phyloP scores from a whole-genome alignment of 2,888 invertebrate species.

The Phrixothrix hirtus region DNA sequence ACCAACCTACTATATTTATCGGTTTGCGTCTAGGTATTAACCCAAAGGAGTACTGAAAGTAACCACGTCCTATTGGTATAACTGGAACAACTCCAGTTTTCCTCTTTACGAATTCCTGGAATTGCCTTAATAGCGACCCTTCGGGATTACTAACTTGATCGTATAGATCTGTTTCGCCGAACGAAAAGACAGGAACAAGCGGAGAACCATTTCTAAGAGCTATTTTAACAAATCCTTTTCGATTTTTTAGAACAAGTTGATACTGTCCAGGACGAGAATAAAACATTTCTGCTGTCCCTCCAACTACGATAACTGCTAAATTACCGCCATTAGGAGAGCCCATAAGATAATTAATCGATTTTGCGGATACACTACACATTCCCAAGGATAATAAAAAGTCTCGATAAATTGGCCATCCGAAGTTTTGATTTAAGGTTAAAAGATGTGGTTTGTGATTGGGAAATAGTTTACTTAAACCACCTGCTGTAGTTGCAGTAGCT shows the following conservation, averaged over 20 bases:
- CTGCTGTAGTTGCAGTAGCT: conserved; percentile 75
- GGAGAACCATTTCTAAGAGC: conserved; percentile 64
- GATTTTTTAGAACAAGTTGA: conserved; percentile 70
- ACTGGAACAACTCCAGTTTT: conserved; percentile 75
- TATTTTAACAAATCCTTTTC: conserved; percentile 63
- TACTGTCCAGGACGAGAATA: conserved; percentile 79
- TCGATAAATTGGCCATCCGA: conserved; percentile 71
- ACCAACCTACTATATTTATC: conserved; percentile 84
- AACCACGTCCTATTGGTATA: conserved; percentile 78
- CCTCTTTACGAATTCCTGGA: conserved; percentile 72
- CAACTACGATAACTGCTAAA: conserved; percentile 77
- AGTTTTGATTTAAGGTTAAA: conserved; percentile 69
- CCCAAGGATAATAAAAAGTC: conserved; percentile 67
- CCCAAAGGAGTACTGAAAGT: conserved; percentile 91
- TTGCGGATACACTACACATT: conserved; percentile 62
- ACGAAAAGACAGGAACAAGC: conserved; percentile 86
- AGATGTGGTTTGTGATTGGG: conserved; percentile 57
- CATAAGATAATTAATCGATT: conserved; percentile 69
- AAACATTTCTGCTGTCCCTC: conserved; percentile 88
- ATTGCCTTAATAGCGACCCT: conserved; percentile 57
- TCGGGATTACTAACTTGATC: conserved; percentile 71
- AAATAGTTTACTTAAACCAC: conserved; percentile 57
- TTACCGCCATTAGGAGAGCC: conserved; percentile 60
- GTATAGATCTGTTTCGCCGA: conserved; percentile 87
- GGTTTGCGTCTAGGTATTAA: conserved; percentile 79